A percentile compares a stretch with the other conserved stretches of the same genome.
These are phyloP conservation scores for Pyrgus malvae DNA, from an alignment of 2,888 invertebrate species.

Conservation along the genomic window DNA sequence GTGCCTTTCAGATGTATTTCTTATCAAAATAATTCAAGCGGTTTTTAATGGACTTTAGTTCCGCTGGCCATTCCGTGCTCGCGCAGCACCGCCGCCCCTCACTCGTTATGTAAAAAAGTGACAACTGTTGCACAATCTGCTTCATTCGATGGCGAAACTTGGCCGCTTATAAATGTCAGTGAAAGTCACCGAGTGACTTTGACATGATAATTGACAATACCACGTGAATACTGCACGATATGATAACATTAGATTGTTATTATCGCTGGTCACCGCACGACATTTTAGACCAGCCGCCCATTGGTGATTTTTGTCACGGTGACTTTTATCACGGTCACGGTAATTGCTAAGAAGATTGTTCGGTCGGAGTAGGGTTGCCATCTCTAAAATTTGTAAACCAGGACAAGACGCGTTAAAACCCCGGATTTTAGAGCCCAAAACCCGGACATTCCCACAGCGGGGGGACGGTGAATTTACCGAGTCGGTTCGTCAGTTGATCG, in stretches of 20 bases:
- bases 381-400: no score
- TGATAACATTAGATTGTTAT: slow-evolving; percentile 29
- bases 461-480: no score
- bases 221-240: slow-evolving; percentile 34
- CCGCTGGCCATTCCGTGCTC: slow-evolving; percentile 8
- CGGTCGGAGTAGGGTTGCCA: no score
- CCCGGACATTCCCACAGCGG: no score
- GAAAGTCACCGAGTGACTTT: slow-evolving; percentile 77
- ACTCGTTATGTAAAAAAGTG: slow-evolving; percentile 75
- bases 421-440: no score
- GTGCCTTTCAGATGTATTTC: no score
- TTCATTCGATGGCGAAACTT: slow-evolving; percentile 77
- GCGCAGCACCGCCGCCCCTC: slow-evolving; percentile 28
- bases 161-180: slow-evolving; percentile 73
- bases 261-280: slow-evolving; percentile 30
- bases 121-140: slow-evolving; percentile 77
- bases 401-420: no score
- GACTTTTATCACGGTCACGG: no score
- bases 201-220: slow-evolving; percentile 57
- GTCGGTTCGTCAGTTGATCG: no score
- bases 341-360: no score
- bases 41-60: slow-evolving; percentile 5
- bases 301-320: no score
- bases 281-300: no score
- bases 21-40: neutral